Evolutionary conservation across 2,888 invertebrate genomes (phyloP).

Genomic region (Cosmorhoe ocellata): DNA sequence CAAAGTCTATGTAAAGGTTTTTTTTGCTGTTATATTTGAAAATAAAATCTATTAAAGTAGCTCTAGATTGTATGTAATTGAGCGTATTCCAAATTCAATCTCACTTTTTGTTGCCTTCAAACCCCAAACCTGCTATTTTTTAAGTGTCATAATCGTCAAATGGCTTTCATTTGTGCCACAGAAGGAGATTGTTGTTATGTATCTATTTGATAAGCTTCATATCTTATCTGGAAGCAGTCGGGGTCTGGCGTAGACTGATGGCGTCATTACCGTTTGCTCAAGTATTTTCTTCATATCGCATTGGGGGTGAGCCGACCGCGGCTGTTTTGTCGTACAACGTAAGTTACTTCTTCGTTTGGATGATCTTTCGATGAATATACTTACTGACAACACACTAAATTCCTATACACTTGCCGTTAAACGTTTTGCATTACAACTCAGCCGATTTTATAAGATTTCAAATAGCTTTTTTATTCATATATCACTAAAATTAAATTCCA

Average conservation of each 20-base stretch:
- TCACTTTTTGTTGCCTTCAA: too few species aligned
- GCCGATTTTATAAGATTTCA: conserved; percentile 15
- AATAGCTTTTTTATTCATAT: conserved; percentile 50
- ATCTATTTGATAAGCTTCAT: conserved; percentile 61
- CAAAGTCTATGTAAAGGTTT: too few species aligned
- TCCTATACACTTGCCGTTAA: too few species aligned
- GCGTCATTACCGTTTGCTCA: conserved; percentile 47
- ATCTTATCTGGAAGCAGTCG: conserved; percentile 51
- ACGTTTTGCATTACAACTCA: conserved; percentile 12
- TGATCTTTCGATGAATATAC: background rate
- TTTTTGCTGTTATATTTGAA: too few species aligned
- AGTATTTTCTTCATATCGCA: conserved; percentile 43
- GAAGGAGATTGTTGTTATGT: conserved; percentile 56
- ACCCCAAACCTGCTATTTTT: background rate
- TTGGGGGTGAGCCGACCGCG: conserved; percentile 17
- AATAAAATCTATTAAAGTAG: too few species aligned
- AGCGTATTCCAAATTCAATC: too few species aligned
- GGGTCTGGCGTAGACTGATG: conserved; percentile 50
- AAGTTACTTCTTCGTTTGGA: background rate
- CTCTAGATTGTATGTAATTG: too few species aligned
- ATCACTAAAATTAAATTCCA: conserved; percentile 48
- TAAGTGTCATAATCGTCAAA: conserved; percentile 25
- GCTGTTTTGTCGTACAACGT: conserved; percentile 12
- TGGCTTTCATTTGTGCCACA: conserved; percentile 45
- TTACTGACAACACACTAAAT: too few species aligned